Evolutionary conservation across 2,888 invertebrate species (phyloP).

Genomic region (Agonopterix subpropinquella): DNA sequence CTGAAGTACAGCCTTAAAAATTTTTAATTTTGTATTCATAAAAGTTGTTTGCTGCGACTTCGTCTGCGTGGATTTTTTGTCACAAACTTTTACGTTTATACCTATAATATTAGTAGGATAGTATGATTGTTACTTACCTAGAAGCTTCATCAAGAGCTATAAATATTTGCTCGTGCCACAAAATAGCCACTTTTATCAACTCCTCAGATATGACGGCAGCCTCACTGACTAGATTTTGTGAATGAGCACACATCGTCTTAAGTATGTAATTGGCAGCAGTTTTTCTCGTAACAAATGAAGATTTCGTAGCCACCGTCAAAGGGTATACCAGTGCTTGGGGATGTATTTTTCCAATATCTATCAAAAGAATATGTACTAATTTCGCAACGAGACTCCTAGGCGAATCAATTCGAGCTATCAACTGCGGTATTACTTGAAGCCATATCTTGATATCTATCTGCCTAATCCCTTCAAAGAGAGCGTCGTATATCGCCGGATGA

Average conservation of each 20-base stretch:
- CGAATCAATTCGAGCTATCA: conserved; percentile 98
- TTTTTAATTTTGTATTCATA: too few species aligned
- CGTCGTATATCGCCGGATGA: conserved; percentile 93
- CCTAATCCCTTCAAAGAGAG: conserved; percentile 92
- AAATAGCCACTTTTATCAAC: conserved; percentile 96
- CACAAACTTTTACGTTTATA: too few species aligned
- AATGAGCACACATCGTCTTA: conserved; percentile 96
- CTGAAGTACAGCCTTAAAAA: conserved; percentile 91
- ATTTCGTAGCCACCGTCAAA: conserved; percentile 97
- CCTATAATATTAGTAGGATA: too few species aligned
- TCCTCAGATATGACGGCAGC: conserved; percentile 97
- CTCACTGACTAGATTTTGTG: conserved; percentile 92
- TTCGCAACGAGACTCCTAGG: conserved; percentile 91
- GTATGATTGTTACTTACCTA: conserved; percentile 35
- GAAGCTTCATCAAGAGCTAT: conserved; percentile 94
- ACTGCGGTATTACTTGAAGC: conserved; percentile 99
- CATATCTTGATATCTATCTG: conserved; percentile 98
- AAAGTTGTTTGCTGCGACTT: too few species aligned
- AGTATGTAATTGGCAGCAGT: conserved; percentile 96
- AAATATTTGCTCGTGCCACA: conserved; percentile 96
- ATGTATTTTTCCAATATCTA: conserved; percentile 97
- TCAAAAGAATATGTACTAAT: conserved; percentile 93
- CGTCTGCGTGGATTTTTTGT: too few species aligned
- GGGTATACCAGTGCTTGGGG: conserved; percentile 99
- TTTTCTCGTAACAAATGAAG: conserved; percentile 87